These are phyloP conservation scores for Cyanocitta stelleri DNA, from an alignment of 2,113 vertebrate genomes.

Conservation along the genomic window DNA sequence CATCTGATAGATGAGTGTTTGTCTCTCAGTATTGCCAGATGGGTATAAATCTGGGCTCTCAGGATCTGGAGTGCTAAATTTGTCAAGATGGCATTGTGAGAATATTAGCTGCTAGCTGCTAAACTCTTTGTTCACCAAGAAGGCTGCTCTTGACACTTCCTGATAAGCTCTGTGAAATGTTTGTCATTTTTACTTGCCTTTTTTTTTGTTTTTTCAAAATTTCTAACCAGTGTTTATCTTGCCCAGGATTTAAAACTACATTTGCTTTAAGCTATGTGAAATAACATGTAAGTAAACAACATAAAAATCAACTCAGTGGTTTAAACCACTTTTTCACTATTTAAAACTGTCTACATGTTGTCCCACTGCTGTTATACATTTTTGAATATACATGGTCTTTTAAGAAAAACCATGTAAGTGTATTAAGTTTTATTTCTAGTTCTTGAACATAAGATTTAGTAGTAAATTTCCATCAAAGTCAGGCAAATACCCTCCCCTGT, in stretches of 20 bases:
- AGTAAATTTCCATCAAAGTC: not conserved
- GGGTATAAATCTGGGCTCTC: conserved; percentile 39
- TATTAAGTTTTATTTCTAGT: conserved; percentile 28
- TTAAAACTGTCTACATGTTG: conserved; percentile 7
- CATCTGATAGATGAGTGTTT: conserved; percentile 25
- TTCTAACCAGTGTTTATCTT: not conserved
- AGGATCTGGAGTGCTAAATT: conserved; percentile 39
- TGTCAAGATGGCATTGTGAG: conserved; percentile 51
- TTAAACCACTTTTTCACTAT: conserved; percentile 1
- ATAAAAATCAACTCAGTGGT: conserved; percentile 10
- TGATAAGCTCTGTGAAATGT: not conserved
- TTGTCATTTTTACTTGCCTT: not conserved
- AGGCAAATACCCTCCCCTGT: not conserved
- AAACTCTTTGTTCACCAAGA: not conserved
- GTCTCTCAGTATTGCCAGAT: conserved; percentile 43
- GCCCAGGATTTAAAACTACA: not conserved
- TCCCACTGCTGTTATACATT: not conserved
- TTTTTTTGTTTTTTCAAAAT: not conserved
- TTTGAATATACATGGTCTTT: not conserved
- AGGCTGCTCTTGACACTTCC: not conserved
- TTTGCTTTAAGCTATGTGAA: conserved; percentile 25
- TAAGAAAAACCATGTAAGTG: not conserved
- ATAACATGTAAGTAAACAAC: not conserved
- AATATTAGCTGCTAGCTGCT: conserved; percentile 33
- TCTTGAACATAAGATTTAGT: not conserved